Evolutionary conservation across 1,140 invertebrate genomes (phyloP).

Genomic region (Littorina saxatilis): DNA sequence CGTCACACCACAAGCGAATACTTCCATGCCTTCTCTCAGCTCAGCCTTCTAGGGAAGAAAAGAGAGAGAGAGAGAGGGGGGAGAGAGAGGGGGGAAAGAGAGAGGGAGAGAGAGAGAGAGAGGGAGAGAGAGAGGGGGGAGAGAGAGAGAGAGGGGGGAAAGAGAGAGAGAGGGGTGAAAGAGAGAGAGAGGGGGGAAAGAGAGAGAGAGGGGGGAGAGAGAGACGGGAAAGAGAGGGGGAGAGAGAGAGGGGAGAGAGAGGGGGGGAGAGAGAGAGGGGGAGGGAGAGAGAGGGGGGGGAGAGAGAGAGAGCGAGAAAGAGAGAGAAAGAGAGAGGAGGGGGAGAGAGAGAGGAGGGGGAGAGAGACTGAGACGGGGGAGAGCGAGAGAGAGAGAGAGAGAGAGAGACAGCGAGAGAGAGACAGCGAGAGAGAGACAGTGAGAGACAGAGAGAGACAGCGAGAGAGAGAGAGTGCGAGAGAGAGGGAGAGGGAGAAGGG

Average conservation of each 20-base stretch:
- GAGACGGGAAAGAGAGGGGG: no score
- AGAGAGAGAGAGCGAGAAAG: no score
- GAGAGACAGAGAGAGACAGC: no score
- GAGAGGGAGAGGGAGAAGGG: slow-evolving; percentile 12
- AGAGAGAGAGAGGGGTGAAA: background rate
- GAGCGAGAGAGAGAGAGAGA: no score
- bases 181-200: slow-evolving; percentile 1
- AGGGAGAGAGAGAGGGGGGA: background rate
- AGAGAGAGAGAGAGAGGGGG: background rate
- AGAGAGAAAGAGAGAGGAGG: background rate
- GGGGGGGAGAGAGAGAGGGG: slow-evolving; percentile 13
- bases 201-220: background rate
- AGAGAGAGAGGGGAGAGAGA: slow-evolving; percentile 12
- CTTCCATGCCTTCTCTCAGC: no score
- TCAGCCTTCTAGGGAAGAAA: background rate
- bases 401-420: no score
- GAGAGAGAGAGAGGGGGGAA: background rate
- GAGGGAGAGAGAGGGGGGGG: slow-evolving; percentile 26
- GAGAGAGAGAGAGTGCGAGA: no score
- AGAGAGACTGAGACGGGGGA: no score
- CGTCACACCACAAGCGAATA: background rate
- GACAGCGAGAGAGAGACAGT: no score
- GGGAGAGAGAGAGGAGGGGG: background rate
- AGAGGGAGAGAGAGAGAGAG: background rate
- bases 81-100: background rate